phyloP scores from a whole-genome alignment of 1,140 invertebrate species.

The Cataglyphis hispanica region DNA sequence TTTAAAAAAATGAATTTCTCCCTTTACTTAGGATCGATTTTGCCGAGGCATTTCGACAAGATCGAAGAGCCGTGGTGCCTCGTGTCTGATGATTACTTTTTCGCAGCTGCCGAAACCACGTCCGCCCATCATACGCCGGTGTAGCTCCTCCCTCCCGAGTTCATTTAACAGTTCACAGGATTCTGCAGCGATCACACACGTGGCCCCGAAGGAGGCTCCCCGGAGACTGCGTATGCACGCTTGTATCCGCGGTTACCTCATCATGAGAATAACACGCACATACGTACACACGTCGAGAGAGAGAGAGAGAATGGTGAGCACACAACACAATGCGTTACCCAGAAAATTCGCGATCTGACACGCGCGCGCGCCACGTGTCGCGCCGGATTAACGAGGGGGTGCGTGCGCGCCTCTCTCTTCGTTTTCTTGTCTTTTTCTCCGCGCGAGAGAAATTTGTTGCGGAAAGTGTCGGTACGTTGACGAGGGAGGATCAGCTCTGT shows the following conservation, averaged over 20 bases:
- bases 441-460: constrained; percentile 59
- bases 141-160: constrained; percentile 13
- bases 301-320: background rate
- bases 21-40: background rate
- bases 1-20: background rate
- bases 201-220: constrained; percentile 46
- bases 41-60: background rate
- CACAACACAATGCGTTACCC: constrained; percentile 38
- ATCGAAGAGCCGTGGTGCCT: background rate
- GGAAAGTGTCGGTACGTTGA: constrained; percentile 54
- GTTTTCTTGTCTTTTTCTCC: constrained; percentile 45
- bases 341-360: constrained; percentile 65
- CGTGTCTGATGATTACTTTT: constrained; percentile 49
- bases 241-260: constrained; percentile 50
- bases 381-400: constrained; percentile 60
- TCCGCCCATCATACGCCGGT: background rate
- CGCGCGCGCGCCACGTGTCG: constrained; percentile 60
- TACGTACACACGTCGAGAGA: background rate
- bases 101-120: constrained; percentile 43
- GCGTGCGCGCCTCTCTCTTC: background rate
- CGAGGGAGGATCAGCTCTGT: constrained; percentile 41
- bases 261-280: constrained; percentile 58
- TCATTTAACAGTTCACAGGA: constrained; percentile 62
- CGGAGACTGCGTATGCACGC: constrained; percentile 34
- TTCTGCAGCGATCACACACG: constrained; percentile 23